Base-by-base conservation (phyloP, 2,888 invertebrate species). In the Sarcophaga carnaria region DNA sequence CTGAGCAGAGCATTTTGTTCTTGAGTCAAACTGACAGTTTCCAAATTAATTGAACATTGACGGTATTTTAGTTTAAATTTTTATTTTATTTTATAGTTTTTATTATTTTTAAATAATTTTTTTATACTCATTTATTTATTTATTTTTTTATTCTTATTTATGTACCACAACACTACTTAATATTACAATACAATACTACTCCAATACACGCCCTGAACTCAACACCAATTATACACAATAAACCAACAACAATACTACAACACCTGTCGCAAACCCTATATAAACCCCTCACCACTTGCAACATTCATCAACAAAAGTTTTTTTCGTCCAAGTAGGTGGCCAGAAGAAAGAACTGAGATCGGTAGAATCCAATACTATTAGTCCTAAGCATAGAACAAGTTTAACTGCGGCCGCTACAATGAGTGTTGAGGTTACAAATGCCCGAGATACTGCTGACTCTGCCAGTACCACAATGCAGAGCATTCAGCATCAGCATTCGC, bases 381-480 rank as follows among this genome's bases (percentile, higher is more conserved):
- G 95, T 90, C 95, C 95, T 2, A 94, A 94, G 88, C 94, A 94
- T 88, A 93, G 94, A 59, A 88, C 92, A 25, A 93, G 92, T 89
- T 92, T 93, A 78, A 91, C 92, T 12, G 91, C 92, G 8, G 89
- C 91, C 3, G 90, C 92, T 2, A 87, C 92, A 12, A 89, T 90
- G 88, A 92, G 91, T 81, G 90, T 92, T 17, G 93, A 93, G 54
- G 79, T 80, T 3, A n/a, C 88, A 6, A 85, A 79, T 66, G 25
- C 54, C 59, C 87, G 76, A 47, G 93, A 93, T 83, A 90, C 90
- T 4, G 90, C 90, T 5, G 91, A 92, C 27, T 89, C 90, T 4
- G 87, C 88, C 2, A 89, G 90, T 4, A 88, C 89, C 25, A 84
- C 90, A n/a, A 89, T 91, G 8, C 90, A 91, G 72, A 88, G 88